A percentile compares a stretch with the other conserved stretches of the same genome.
Conservation (phyloP, 2,888 invertebrate species). For the Orchesellides sinensis region DNA sequence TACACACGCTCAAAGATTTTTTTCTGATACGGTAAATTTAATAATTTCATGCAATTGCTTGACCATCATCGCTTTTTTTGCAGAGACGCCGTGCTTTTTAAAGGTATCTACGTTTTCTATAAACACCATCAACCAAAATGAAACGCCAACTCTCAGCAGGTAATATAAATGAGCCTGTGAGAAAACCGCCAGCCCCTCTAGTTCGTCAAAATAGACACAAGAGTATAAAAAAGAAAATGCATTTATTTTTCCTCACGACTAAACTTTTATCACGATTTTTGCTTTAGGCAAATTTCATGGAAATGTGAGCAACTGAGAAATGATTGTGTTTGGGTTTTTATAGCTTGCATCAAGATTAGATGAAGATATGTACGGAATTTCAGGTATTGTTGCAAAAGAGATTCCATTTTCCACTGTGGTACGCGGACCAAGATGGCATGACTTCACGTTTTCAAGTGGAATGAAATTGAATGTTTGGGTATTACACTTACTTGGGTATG, state of each 20-base stretch:
- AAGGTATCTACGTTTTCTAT: no score
- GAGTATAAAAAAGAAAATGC: slow-evolving; percentile 35
- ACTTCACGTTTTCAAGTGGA: neutral
- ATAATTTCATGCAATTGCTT: slow-evolving; percentile 58
- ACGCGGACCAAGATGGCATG: no score
- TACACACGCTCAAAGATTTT: slow-evolving; percentile 37
- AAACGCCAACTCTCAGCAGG: slow-evolving; percentile 44
- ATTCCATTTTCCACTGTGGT: neutral
- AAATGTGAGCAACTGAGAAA: slow-evolving; percentile 58
- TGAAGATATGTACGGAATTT: neutral
- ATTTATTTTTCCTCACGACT: slow-evolving; percentile 66
- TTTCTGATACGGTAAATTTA: slow-evolving; percentile 54
- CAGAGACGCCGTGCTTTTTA: slow-evolving; percentile 29
- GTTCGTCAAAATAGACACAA: slow-evolving; percentile 47
- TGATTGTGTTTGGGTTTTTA: neutral
- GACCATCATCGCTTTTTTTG: no score
- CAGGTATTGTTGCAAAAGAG: neutral
- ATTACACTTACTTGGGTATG: neutral
- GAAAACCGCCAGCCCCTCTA: slow-evolving; percentile 29
- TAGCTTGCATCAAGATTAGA: neutral
- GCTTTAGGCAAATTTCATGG: slow-evolving; percentile 63
- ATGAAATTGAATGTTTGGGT: neutral
- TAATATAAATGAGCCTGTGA: slow-evolving; percentile 16
- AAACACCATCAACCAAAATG: slow-evolving; percentile 21
- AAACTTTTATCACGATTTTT: slow-evolving; percentile 51